These are phyloP conservation scores for Monopterus albus DNA, from an alignment of 2,113 vertebrate genomes.

Conservation along the genomic window DNA sequence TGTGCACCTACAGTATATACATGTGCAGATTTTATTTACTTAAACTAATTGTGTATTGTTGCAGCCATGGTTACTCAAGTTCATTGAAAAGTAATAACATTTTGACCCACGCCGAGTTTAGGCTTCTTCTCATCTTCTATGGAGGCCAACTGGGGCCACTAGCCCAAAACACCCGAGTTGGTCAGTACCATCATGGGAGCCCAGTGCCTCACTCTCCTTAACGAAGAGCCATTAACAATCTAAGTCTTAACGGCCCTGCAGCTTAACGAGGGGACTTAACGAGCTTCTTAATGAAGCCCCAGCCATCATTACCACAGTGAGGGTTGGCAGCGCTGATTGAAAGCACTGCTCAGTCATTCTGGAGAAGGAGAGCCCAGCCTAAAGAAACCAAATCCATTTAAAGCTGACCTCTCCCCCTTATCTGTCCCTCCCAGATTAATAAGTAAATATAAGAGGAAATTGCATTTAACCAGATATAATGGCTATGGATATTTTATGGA, in stretches of 20 bases:
- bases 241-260: slow-evolving; percentile 76
- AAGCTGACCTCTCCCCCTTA: slow-evolving; percentile 71
- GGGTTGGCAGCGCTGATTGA: slow-evolving; percentile 74
- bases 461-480: slow-evolving; percentile 33
- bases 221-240: slow-evolving; percentile 81
- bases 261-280: slow-evolving; percentile 83
- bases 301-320: slow-evolving; percentile 79
- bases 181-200: slow-evolving; percentile 73
- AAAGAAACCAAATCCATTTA: slow-evolving; percentile 74
- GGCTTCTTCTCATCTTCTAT: slow-evolving; percentile 27
- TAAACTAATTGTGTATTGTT: not conserved
- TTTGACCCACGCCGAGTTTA: not conserved
- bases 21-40: too few species aligned
- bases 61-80: slow-evolving; percentile 8
- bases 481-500: slow-evolving; percentile 34
- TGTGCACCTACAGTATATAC: too few species aligned
- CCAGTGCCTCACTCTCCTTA: slow-evolving; percentile 67
- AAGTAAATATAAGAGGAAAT: slow-evolving; percentile 53
- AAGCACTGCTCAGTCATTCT: slow-evolving; percentile 67
- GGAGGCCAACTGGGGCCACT: slow-evolving; percentile 57
- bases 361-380: slow-evolving; percentile 52
- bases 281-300: slow-evolving; percentile 84
- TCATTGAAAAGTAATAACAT: slow-evolving; percentile 24
- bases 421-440: slow-evolving; percentile 62
- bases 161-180: slow-evolving; percentile 65